Percentiles rank a stretch among this genome's conserved stretches.
Conservation (phyloP, 1,140 invertebrate species). For the Drosophila tani region DNA sequence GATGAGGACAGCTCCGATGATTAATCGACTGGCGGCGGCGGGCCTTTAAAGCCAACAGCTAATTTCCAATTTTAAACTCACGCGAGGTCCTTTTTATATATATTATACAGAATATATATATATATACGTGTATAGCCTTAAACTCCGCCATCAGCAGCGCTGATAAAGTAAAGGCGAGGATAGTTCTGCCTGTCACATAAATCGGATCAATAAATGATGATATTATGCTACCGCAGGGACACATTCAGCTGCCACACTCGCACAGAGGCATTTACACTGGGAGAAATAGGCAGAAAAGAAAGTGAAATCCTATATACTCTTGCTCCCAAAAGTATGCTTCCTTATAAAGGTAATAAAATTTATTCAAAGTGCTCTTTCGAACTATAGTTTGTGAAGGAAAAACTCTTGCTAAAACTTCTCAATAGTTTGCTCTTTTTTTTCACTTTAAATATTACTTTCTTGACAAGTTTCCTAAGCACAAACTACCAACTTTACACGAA, state of each 20-base stretch:
- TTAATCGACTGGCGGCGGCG: constrained; percentile 55
- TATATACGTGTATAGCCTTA: constrained; percentile 19
- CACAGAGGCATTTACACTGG: constrained; percentile 33
- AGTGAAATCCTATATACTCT: neutral
- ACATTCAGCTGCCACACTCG: constrained; percentile 73
- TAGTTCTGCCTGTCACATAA: constrained; percentile 83
- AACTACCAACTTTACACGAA: neutral
- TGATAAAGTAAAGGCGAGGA: constrained; percentile 69
- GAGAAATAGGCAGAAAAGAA: neutral
- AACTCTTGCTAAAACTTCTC: neutral
- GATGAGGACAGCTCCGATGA: constrained; percentile 47
- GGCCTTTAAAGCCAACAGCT: constrained; percentile 33
- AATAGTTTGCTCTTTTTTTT: too few relatives aligned
- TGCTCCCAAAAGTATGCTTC: too few relatives aligned
- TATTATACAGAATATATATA: constrained; percentile 1
- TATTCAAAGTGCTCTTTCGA: neutral
- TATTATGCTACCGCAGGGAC: constrained; percentile 83
- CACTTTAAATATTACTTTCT: neutral
- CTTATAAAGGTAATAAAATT: too few relatives aligned
- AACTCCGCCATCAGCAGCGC: constrained; percentile 36
- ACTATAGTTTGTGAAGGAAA: neutral
- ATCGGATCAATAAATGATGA: constrained; percentile 84
- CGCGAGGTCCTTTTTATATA: neutral
- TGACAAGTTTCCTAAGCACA: neutral
- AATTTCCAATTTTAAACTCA: constrained; percentile 44